phyloP scores from a whole-genome alignment of 2,113 vertebrate species.

The Sturnus vulgaris region DNA sequence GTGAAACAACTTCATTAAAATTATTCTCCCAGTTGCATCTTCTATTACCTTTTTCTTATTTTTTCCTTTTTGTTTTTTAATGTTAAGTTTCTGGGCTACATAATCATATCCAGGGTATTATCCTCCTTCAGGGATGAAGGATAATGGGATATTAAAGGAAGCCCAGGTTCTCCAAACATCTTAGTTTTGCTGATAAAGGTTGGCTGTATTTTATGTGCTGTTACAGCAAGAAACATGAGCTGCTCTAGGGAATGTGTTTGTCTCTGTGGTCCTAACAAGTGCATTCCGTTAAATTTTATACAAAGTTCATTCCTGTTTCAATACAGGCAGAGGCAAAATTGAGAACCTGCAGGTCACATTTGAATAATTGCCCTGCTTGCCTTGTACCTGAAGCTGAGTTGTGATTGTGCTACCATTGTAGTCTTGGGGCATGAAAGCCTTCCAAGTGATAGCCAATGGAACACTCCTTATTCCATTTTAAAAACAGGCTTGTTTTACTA shows the following conservation, averaged over 20 bases:
- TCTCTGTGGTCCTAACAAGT: background rate
- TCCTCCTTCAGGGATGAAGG: background rate
- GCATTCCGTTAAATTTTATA: background rate
- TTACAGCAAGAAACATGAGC: background rate
- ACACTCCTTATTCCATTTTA: background rate
- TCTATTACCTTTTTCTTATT: background rate
- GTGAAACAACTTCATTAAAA: slow-evolving; percentile 25
- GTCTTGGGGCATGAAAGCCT: slow-evolving; percentile 16
- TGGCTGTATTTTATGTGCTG: background rate
- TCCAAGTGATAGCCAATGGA: background rate
- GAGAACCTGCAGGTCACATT: slow-evolving; percentile 30
- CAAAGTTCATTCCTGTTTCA: slow-evolving; percentile 15
- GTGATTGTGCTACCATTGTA: background rate
- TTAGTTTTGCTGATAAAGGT: background rate
- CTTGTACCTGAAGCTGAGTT: background rate
- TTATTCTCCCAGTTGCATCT: background rate
- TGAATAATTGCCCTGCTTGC: slow-evolving; percentile 2
- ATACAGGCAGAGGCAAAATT: slow-evolving; percentile 6
- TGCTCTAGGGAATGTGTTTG: background rate
- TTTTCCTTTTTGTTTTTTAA: background rate
- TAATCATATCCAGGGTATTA: background rate
- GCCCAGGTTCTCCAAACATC: background rate
- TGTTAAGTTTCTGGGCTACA: background rate
- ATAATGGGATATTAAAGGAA: background rate
- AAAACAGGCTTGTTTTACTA: background rate